Evolutionary conservation across 2,888 invertebrate genomes (phyloP).

Genomic region (Antheraea yamamai): DNA sequence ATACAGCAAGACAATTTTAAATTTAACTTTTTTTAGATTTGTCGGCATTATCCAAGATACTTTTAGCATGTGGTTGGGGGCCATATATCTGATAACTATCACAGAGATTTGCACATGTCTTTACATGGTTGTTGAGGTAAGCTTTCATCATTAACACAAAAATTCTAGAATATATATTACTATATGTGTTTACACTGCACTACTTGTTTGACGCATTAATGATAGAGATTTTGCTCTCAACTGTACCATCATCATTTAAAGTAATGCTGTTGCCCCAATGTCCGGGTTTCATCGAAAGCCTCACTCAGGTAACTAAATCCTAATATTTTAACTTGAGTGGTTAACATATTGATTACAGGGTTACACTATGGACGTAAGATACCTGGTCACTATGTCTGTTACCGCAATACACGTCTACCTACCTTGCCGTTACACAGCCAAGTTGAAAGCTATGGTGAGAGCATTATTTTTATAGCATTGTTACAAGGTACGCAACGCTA

Average conservation of each 20-base stretch:
- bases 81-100: slow-evolving; percentile 56
- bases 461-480: neutral
- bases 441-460: slow-evolving; percentile 51
- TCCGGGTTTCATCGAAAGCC: no score
- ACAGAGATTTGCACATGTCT: slow-evolving; percentile 61
- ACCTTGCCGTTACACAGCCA: slow-evolving; percentile 59
- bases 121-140: slow-evolving; percentile 62
- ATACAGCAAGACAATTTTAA: no score
- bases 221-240: no score
- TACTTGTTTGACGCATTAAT: no score
- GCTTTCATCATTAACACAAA: no score
- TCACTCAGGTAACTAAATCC: no score
- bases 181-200: no score
- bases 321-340: no score
- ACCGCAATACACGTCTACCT: slow-evolving; percentile 54
- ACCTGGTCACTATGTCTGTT: slow-evolving; percentile 50
- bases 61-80: slow-evolving; percentile 59
- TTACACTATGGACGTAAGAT: slow-evolving; percentile 53
- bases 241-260: no score
- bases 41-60: slow-evolving; percentile 54
- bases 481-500: no score
- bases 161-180: no score
- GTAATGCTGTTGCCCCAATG: no score
- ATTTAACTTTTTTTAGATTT: slow-evolving; percentile 41
- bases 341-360: neutral